Evolutionary conservation across 2,797 vertebrate species (phyloP).

Genomic region (Enteromius thamalakanensis): DNA sequence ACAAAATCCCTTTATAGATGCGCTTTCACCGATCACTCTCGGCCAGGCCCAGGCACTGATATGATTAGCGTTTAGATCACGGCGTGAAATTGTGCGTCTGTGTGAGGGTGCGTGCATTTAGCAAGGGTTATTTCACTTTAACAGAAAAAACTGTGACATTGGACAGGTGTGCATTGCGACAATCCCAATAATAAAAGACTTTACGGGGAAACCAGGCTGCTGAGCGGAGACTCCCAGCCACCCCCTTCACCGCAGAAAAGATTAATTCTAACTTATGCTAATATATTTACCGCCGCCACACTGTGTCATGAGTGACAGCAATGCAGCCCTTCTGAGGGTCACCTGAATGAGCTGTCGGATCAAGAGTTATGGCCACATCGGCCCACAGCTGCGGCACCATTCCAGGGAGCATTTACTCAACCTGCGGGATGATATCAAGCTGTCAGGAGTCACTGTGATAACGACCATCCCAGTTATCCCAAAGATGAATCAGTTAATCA

Average conservation of each 20-base stretch:
- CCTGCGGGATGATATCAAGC: conserved; percentile 27
- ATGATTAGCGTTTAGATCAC: conserved; percentile 30
- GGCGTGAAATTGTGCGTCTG: not conserved
- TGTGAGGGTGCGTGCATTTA: not conserved
- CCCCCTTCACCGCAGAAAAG: not conserved
- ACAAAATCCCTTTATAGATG: conserved; percentile 57
- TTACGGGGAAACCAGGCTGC: not conserved
- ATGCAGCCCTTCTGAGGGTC: conserved; percentile 32
- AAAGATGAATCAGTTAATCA: conserved; percentile 44
- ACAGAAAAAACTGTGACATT: conserved; percentile 5
- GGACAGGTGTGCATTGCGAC: conserved; percentile 21
- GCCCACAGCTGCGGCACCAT: conserved; percentile 14
- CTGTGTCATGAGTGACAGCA: conserved; percentile 29
- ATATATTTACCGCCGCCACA: conserved; percentile 14
- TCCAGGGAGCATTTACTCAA: conserved; percentile 23
- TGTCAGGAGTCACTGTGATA: conserved; percentile 20
- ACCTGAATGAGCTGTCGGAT: conserved; percentile 31
- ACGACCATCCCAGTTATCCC: conserved; percentile 24
- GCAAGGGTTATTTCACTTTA: not conserved
- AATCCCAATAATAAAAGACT: conserved; percentile 5
- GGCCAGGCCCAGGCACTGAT: conserved; percentile 38
- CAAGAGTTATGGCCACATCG: conserved; percentile 29
- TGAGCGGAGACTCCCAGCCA: conserved; percentile 5
- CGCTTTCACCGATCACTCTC: conserved; percentile 45
- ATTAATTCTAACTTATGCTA: conserved; percentile 19